Evolutionary conservation across 2,797 vertebrate species (phyloP), one percentile per base, ranked within the genome.

Genomic region (Podargus strigoides): DNA sequence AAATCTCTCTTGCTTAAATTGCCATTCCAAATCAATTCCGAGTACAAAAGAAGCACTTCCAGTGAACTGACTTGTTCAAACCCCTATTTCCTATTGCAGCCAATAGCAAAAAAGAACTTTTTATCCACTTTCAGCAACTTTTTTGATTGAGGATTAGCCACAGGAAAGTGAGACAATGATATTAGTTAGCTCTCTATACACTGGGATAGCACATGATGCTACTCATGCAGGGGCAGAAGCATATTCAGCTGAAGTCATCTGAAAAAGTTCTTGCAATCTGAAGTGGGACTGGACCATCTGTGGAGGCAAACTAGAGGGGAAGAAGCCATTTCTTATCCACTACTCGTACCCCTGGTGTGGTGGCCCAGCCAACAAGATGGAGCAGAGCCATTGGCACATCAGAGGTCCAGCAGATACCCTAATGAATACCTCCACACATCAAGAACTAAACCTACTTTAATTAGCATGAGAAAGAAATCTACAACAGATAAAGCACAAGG

Each of bases 1-100:
- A 95, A 93, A 87, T 72, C 50, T 85, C 78, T 84, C 79, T 36
- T 2, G 1, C 12, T 30, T 83, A 85, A 95, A 94, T 75, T 90
- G 78, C 84, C 79, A 26, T 94, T 96, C 72, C 92, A 89, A 96
- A 94, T 96, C 86, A 92, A 90, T 91, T 91, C 64, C 6, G 8
- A 90, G 44, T 62, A 67, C 46, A 89, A 96, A 93, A 95, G 62
- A 72, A 85, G 41, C 4, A 4, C 58, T 94, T 93, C 62, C 62
- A 79, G 34, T 91, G 77, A 89, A 87, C 50, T 53, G 53, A 78
- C 87, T 68, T 87, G 36, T 67, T 91, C 87, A 90, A 74, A 94
- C 46, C 15, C 24, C 44, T 52, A 28, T 83, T 94, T 80, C 50
- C 85, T 87, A 26, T 62, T 89, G 62, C 85, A 88, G 56, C 59